These are phyloP conservation scores for Sinhomidia bicolor DNA, from an alignment of 2,888 invertebrate species.

Conservation along the genomic window DNA sequence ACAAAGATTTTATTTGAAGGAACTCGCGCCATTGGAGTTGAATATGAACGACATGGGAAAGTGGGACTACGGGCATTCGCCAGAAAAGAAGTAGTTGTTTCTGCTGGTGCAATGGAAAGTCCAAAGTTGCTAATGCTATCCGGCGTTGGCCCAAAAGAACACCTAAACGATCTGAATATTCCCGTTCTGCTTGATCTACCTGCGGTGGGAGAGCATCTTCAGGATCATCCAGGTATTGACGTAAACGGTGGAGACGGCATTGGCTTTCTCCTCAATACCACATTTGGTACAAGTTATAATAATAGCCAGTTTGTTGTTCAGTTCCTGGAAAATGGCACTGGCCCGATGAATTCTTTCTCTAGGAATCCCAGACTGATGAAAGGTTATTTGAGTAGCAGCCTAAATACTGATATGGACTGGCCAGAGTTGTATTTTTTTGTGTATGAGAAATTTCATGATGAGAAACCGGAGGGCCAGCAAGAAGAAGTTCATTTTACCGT, in stretches of 20 bases:
- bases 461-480: not conserved
- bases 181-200: slow-evolving; percentile 63
- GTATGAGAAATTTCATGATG: slow-evolving; percentile 2
- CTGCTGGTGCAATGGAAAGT: slow-evolving; percentile 60
- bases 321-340: slow-evolving; percentile 63
- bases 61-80: slow-evolving; percentile 47
- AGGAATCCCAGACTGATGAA: slow-evolving; percentile 56
- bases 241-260: slow-evolving; percentile 23
- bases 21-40: slow-evolving; percentile 62
- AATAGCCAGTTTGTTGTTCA: slow-evolving; percentile 37
- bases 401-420: slow-evolving; percentile 51
- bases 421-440: slow-evolving; percentile 69
- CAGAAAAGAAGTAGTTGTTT: slow-evolving; percentile 61
- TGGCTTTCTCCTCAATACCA: slow-evolving; percentile 55
- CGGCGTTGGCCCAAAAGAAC: slow-evolving; percentile 62
- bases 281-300: slow-evolving; percentile 49
- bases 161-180: slow-evolving; percentile 55
- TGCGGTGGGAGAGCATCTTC: slow-evolving; percentile 68
- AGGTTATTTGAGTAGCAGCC: slow-evolving; percentile 61
- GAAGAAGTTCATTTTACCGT: slow-evolving; percentile 51
- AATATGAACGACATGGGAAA: slow-evolving; percentile 64
- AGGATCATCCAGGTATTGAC: slow-evolving; percentile 69
- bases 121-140: slow-evolving; percentile 72
- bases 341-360: slow-evolving; percentile 24
- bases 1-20: slow-evolving; percentile 54